Base-by-base conservation (phyloP, 2,113 vertebrate genomes). In the Corydoras sp. region DNA sequence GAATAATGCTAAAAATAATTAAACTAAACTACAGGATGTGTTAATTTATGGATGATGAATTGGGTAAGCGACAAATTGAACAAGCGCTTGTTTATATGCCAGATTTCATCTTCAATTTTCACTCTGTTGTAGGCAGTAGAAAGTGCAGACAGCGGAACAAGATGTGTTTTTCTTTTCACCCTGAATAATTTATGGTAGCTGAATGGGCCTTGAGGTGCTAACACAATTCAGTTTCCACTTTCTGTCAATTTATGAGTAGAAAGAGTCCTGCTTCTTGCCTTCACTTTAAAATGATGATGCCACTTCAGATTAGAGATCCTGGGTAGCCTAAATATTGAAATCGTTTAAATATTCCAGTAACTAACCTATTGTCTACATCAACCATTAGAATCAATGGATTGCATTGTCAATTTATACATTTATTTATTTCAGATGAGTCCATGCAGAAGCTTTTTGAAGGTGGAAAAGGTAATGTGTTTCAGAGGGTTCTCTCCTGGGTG, bases 361-460 rank as follows among this genome's bases (percentile, higher is more conserved):
- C 18, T 24, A 24, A 24, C 18, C 7, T 31, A 4, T 60, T 60
- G 49, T 50, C 11, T 9, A 50, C 2, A 50, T 7, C 2, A 50
- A 11, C 7, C 49, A 50, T 11, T 50, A 50, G 7, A 50, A 55
- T 55, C 11, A 12, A 1, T 1, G 53, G 9, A 2, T 2, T 4
- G 11, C 4, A 12, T 13, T 43, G 18, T 24, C 18, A 24, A 24
- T 24, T 24, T 24, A 24, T 24, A 2, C 18, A 58, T 64, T 15
- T 51, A 62, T 60, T 32, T 10, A 79, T 51, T 74, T 7, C 11
- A 99, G 97, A 99, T 80, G 97, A 98, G 84, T 98, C 97, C 76
- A 98, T 99, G 97, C 97, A 99, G 86, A 99, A 97, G 84, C 88
- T 99, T 80, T 99, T 97, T 83, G 97, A 98, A 85, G 94, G 93